Evolutionary conservation across 2,888 invertebrate genomes (phyloP), one percentile per base, ranked within the genome.

Genomic region (Drosophila merina): DNA sequence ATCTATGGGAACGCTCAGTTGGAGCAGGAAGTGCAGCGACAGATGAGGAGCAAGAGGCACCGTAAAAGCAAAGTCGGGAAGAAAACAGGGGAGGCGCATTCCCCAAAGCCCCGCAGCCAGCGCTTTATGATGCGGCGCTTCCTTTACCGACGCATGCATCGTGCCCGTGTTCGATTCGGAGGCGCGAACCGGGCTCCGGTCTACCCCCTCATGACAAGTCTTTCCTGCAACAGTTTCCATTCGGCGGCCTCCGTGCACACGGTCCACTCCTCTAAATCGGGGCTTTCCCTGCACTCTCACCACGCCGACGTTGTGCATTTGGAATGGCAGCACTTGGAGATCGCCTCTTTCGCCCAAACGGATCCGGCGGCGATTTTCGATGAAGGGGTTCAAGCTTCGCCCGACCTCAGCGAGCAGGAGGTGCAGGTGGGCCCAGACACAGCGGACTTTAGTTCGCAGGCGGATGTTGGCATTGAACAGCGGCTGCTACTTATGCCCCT

Each of bases 151-250:
- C 73, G 76, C 12, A 57, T 81, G 28, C 62, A 57, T 14, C 76
- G 75, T 0, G 55, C 72, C 1, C 89, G 84, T 0, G 63, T 86
- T 8, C 80, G 77, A 8, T 77, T 75, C 7, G 70, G 78, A 25
- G 71, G 79, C 0, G 76, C 83, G 0, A 69, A 49, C 2, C 36
- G 48, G 20, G 14, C 14, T 3, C 6, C 12, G 3, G 12, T 3
- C 1, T 31, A 9, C 4, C 40, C 25, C 1, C 44, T 76, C 2
- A 73, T 72, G 3, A 69, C 59, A 0, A 77, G 67, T 14, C 52
- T 59, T 6, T 89, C 89, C 0, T 26, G 58, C 20, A 48, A 62
- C 0, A 91, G 89, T 33, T 90, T 90, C 45, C 80, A 84, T 57
- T 89, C 91, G 4, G 20, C 74, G 1, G 31, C 44, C 0, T 63